Percentiles rank a stretch among this genome's conserved stretches.
Evolutionary conservation across 1,140 invertebrate genomes (phyloP).

Genomic region (Drosophila leontia): DNA sequence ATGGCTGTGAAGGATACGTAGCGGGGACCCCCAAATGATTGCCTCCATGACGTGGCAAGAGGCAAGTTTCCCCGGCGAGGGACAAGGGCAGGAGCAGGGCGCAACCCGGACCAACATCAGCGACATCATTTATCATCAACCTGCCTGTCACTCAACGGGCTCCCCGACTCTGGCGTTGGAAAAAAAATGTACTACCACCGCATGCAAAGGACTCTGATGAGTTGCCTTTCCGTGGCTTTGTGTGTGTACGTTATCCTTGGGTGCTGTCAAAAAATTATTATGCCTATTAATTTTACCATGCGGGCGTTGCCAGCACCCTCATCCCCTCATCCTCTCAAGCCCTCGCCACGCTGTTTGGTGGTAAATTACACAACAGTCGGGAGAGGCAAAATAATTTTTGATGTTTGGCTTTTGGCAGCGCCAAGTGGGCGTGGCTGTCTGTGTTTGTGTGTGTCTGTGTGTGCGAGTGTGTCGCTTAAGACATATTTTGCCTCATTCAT

Average conservation of each 20-base stretch:
- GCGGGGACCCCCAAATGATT: slow-evolving; percentile 67
- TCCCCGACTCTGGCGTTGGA: slow-evolving; percentile 16
- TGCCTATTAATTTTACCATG: slow-evolving; percentile 85
- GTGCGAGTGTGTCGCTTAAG: slow-evolving; percentile 68
- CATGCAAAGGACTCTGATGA: slow-evolving; percentile 72
- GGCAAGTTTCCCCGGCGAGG: slow-evolving; percentile 23
- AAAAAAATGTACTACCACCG: slow-evolving; percentile 40
- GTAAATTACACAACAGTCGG: slow-evolving; percentile 78
- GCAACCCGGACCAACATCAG: slow-evolving; percentile 68
- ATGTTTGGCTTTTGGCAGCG: slow-evolving; percentile 80
- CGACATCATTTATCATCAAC: slow-evolving; percentile 85
- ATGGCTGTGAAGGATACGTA: slow-evolving; percentile 39
- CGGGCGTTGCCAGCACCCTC: slow-evolving; percentile 52
- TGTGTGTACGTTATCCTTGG: slow-evolving; percentile 81
- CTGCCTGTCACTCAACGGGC: slow-evolving; percentile 81
- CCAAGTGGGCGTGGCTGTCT: slow-evolving; percentile 68
- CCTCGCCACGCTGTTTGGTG: slow-evolving; percentile 49
- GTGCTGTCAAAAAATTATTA: slow-evolving; percentile 85
- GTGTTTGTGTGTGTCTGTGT: slow-evolving; percentile 1
- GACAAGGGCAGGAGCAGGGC: slow-evolving; percentile 12
- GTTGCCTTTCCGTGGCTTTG: slow-evolving; percentile 60
- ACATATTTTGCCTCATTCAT: slow-evolving; percentile 83
- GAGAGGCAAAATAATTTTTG: slow-evolving; percentile 73
- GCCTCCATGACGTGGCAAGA: slow-evolving; percentile 77
- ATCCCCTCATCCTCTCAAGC: neutral